Percentiles rank a stretch among this genome's conserved stretches.
These are phyloP conservation scores for Heliconius erato DNA, from an alignment of 2,888 invertebrate species.

Conservation along the genomic window DNA sequence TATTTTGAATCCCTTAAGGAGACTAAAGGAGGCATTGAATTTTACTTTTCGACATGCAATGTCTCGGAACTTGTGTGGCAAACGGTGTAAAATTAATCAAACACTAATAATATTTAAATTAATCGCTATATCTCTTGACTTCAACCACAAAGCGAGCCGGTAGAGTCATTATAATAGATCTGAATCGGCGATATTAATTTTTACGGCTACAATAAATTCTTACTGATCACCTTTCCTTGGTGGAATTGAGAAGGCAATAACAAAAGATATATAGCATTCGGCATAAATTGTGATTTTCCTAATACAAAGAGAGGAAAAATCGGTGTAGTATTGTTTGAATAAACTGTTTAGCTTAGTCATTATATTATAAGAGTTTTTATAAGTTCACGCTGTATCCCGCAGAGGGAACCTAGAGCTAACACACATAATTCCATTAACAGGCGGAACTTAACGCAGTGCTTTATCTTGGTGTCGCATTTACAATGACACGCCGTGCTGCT, in stretches of 20 bases:
- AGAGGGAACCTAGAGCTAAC: too few species aligned
- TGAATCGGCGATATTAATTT: slow-evolving; percentile 74
- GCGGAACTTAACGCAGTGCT: too few species aligned
- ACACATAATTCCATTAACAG: too few species aligned
- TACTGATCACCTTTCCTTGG: slow-evolving; percentile 62
- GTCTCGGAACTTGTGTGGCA: too few species aligned
- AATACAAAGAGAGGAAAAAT: slow-evolving; percentile 1
- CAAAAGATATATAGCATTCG: slow-evolving; percentile 50
- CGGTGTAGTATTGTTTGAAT: background rate
- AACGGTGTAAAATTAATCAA: too few species aligned
- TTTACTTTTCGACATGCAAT: too few species aligned
- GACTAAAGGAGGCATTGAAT: too few species aligned
- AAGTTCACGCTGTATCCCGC: background rate
- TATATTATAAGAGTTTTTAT: background rate
- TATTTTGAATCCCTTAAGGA: too few species aligned
- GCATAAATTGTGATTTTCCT: slow-evolving; percentile 37
- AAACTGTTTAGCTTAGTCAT: background rate
- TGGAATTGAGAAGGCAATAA: slow-evolving; percentile 53
- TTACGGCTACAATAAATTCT: slow-evolving; percentile 72
- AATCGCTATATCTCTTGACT: slow-evolving; percentile 39
- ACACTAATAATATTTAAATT: too few species aligned
- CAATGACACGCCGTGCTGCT: too few species aligned
- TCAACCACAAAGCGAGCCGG: slow-evolving; percentile 44
- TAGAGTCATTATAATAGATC: slow-evolving; percentile 73
- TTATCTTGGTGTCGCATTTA: too few species aligned